These are phyloP conservation scores for Ailurus styani DNA, from an alignment of 2,113 vertebrate genomes.

Conservation along the genomic window DNA sequence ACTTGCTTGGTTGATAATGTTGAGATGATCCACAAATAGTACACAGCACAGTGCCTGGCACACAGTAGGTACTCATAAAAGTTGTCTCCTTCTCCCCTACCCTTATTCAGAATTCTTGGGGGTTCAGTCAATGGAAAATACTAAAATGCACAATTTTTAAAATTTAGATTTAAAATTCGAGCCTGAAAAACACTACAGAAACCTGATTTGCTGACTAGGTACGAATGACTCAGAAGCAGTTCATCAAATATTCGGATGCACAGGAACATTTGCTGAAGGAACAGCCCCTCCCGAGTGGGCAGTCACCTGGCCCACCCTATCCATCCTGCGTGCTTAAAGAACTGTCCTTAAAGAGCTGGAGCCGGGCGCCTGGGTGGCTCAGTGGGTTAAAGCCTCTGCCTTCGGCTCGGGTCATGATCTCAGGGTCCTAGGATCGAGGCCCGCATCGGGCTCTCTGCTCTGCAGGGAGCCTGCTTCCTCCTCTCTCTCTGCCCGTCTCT, in stretches of 20 bases:
- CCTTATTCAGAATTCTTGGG: not conserved
- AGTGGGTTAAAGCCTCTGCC: too few relatives aligned
- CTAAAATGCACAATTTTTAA: not conserved
- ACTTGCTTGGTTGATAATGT: not conserved
- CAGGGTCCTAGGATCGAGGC: too few relatives aligned
- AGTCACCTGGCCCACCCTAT: not conserved
- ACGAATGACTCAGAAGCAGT: too few relatives aligned
- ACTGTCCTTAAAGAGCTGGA: not conserved
- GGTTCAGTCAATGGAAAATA: not conserved
- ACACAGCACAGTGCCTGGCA: not conserved
- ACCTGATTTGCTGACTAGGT: not conserved
- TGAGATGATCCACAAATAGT: not conserved
- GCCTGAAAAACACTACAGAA: not conserved
- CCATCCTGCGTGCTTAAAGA: not conserved
- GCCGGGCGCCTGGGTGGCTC: too few relatives aligned
- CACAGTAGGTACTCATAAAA: not conserved
- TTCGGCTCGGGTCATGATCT: too few relatives aligned
- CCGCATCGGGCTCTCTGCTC: too few relatives aligned
- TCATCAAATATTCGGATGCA: fast-evolving
- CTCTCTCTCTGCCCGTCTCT: too few relatives aligned
- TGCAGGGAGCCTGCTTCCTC: too few relatives aligned
- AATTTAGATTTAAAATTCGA: not conserved
- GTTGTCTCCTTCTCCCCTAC: not conserved
- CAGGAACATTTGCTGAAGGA: not conserved
- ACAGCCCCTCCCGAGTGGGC: not conserved